These are phyloP conservation scores for Stylophora pistillata DNA, from an alignment of 64 coral and sea anemone species.

Conservation along the genomic window DNA sequence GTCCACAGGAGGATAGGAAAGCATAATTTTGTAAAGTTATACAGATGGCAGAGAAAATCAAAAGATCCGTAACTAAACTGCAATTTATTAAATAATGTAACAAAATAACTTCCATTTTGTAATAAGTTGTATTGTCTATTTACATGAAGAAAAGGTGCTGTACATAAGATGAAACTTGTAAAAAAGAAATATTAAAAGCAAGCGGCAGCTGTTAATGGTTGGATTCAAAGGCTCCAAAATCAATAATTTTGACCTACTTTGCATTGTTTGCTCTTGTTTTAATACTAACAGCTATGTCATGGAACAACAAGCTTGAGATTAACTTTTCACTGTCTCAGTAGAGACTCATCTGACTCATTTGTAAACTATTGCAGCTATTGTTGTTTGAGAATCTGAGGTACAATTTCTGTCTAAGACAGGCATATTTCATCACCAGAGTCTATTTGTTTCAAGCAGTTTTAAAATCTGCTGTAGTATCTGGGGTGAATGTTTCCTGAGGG, in stretches of 20 bases:
- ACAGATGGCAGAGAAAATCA: too few species aligned
- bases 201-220: neutral
- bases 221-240: too few species aligned
- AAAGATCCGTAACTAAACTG: neutral
- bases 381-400: too few species aligned
- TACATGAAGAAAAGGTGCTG: neutral
- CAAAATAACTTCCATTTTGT: neutral
- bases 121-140: neutral
- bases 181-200: neutral
- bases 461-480: constrained; percentile 62
- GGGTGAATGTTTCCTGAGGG: constrained; percentile 75
- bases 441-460: constrained; percentile 38
- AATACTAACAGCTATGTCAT: too few species aligned
- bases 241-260: neutral
- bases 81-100: neutral
- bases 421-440: constrained; percentile 42
- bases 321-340: too few species aligned
- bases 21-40: too few species aligned
- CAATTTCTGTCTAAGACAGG: too few species aligned
- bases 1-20: too few species aligned
- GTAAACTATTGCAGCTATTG: too few species aligned
- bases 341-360: too few species aligned
- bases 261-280: neutral
- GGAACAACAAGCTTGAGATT: too few species aligned
- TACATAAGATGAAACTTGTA: neutral